Evolutionary conservation across 2,113 vertebrate species (phyloP), one percentile per base, ranked within the genome.

Genomic region (Willisornis vidua): DNA sequence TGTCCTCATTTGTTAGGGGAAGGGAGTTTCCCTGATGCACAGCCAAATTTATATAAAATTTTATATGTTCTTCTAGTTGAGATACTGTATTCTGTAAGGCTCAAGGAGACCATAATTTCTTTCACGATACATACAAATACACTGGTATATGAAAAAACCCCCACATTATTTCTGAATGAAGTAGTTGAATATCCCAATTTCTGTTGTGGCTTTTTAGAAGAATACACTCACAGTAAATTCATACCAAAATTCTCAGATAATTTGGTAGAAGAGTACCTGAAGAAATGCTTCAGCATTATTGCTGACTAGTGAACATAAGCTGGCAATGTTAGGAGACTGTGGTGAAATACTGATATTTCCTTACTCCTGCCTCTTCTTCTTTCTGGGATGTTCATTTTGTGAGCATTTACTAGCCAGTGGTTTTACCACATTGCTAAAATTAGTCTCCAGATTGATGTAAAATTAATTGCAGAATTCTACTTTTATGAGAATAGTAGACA

Each of bases 371-470:
- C 67, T 75, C 61, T 95, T 88, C 29, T 16, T 86, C 46, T 86
- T 93, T 87, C 70, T 72, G 39, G 11, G 7, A 16, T 51, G 35
- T 81, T 94, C 68, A 33, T 88, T 92, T 66, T 58, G 86, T 86
- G 62, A 93, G 13, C 35, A n/a, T 31, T 85, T 66, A 72, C 48
- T 90, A 86, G 61, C 54, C 79, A 84, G 28, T 80, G 35, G 39
- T 65, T 94, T 90, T 85, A 91, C 43, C 59, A 80, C 25, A 45
- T 26, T 93, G 58, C 41, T 92, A 70, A 85, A 93, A 70, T 79
- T 93, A 73, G 71, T 80, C 48, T 90, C 43, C 20, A 59, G 20
- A 45, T 5, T 67, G 33, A 62, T 55, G 65, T 81, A 67, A 90
- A 92, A 72, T 81, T 78, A 77, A 81, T 89, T 16, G 7, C 18